Evolutionary conservation across 1,140 invertebrate species (phyloP), one percentile per base, ranked within the genome.

Genomic region (Euwallacea similis): DNA sequence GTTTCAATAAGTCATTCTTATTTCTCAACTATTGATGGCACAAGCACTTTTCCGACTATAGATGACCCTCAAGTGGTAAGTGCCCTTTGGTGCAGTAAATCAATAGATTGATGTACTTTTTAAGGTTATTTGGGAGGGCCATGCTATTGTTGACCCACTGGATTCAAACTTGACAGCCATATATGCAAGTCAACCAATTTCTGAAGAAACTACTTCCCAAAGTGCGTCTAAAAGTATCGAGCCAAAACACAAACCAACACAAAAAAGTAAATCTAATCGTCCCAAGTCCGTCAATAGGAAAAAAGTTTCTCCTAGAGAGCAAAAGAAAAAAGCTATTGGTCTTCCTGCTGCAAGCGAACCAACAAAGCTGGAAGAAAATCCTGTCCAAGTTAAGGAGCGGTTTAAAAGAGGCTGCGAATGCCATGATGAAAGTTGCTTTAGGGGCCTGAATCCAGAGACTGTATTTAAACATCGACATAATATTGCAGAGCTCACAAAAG

Each of bases 381-480:
- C 83, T 9, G 77, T 79, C 7, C 85, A 91, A 84, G 90, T 93
- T 1, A 85, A 87, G 75, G 86, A 88, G 74, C 84, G 89, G 69
- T 88, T 92, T 77, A 86, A 85, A 73, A 83, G 86, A 72, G 90
- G 91, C 46, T 92, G 91, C 76, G 90, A 92, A 75, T 93, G 90
- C 77, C 88, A 89, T 77, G 90, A 91, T 67, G 86, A 87, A 71
- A 90, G 88, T 76, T 92, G 91, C 76, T 92, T 92, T 76, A 83
- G 86, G 69, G 87, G 88, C 7, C 81, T 93, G 41, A 90, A 89
- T 79, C 85, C 90, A 4, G 90, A 91, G 73, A 86, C 85, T 72
- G 90, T 92, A 3, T 92, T 91, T 78, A 87, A 88, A 46, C 91
- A 92, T 76, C 82, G 91, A 69, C 76, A 92, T 8, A 92, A 92